phyloP scores from a whole-genome alignment of 2,888 invertebrate species.

The Lepidocyrtinus sp. region DNA sequence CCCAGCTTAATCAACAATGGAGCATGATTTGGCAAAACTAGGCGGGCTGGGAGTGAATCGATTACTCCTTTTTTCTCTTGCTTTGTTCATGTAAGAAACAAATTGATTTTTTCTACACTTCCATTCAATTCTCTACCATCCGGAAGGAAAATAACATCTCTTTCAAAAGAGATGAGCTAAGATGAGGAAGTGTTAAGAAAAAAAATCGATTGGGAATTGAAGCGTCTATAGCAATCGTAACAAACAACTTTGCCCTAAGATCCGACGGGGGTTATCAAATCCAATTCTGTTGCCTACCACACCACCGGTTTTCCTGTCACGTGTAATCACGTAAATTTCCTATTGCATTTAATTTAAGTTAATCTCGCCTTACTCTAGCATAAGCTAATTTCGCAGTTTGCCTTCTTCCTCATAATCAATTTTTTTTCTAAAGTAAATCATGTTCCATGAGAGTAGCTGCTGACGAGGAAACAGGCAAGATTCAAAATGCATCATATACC shows the following conservation, averaged over 20 bases:
- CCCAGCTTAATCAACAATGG: not conserved
- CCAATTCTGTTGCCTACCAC: too few species aligned
- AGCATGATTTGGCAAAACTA: not conserved
- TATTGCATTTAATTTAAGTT: not conserved
- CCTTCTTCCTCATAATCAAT: not conserved
- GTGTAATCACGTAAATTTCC: not conserved
- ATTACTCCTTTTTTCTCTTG: not conserved
- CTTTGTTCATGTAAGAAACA: not conserved
- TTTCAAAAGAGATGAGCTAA: not conserved
- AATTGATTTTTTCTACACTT: not conserved
- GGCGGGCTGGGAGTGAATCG: not conserved
- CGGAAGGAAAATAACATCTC: not conserved
- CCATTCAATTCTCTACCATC: not conserved
- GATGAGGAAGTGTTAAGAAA: not conserved
- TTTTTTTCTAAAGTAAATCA: not conserved
- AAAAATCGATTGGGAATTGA: not conserved
- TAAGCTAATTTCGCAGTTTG: not conserved
- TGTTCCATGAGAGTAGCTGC: too few species aligned
- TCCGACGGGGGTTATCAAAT: not conserved
- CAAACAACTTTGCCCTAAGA: not conserved
- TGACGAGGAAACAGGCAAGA: too few species aligned
- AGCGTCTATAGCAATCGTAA: not conserved
- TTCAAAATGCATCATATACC: too few species aligned
- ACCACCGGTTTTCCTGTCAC: conserved; percentile 8
- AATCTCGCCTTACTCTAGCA: not conserved